Evolutionary conservation across 2,888 invertebrate genomes (phyloP), one percentile per base, ranked within the genome.

Genomic region (Acanthosoma haemorrhoidale): DNA sequence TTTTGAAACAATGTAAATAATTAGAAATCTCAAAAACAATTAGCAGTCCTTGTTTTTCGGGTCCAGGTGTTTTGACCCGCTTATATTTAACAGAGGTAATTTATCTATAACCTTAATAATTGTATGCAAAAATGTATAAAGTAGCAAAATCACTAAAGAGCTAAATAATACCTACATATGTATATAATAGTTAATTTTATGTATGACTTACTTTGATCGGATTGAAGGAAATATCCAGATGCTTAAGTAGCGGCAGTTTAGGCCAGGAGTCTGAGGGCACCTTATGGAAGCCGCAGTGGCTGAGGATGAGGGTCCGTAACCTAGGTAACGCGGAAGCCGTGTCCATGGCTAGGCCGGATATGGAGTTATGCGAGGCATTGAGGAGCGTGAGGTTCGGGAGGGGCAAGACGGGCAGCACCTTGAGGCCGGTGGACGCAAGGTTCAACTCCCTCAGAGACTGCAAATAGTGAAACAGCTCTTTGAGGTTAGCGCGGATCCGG

Each of bases 381-480:
- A 94, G 85, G 76, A 86, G 85, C 38, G 90, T 87, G 75, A 94
- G 84, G 79, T 90, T 88, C 15, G 88, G 88, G 75, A 94, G 82
- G 75, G 91, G 81, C 74, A 92, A 83, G 76, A 88, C 85, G 70
- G 94, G 94, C 77, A 91, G 84, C 67, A 86, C 85, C 77, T 85
- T 87, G 76, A 94, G 85, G 73, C 90, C 90, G 80, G 91, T 87
- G 78, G 86, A 87, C 68, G 89, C 87, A 77, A 94, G 83, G 78
- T 87, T 89, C 75, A 94, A 83, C 78, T 88, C 85, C 79, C 90
- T 87, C 74, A 94, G 83, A 78, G 89, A 88, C 70, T 91, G 92
- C 66, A 93, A 86, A 80, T 93, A 92, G 78, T 93, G 90, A 79
- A 94, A 92, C 63, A 94, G 84, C 80, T 94, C 92, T 78, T 92